These are phyloP conservation scores for Xestia c-nigrum DNA, from an alignment of 2,888 invertebrate genomes.

Conservation along the genomic window DNA sequence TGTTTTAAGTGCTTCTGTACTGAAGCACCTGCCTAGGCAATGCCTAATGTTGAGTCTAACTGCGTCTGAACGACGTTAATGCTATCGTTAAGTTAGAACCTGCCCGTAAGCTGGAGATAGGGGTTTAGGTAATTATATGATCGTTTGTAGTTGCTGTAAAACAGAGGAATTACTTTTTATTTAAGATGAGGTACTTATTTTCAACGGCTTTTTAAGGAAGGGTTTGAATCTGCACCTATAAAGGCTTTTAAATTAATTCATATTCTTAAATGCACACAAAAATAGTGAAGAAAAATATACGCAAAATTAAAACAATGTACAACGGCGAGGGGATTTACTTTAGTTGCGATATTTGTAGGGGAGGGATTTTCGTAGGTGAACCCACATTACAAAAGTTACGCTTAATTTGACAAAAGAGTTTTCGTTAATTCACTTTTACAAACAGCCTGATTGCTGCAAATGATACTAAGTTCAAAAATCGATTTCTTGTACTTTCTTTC, in stretches of 20 bases:
- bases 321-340: too few species aligned
- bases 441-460: not conserved
- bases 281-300: too few species aligned
- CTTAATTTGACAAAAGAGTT: not conserved
- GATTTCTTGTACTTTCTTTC: not conserved
- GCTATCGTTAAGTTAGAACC: conserved; percentile 41
- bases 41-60: conserved; percentile 39
- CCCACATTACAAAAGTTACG: not conserved
- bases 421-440: too few species aligned
- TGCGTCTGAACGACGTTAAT: conserved; percentile 32
- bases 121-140: conserved; percentile 20
- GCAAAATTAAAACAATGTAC: too few species aligned
- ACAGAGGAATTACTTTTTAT: not conserved
- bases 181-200: not conserved
- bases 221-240: not conserved
- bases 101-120: not conserved
- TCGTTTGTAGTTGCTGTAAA: conserved; percentile 10
- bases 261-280: too few species aligned
- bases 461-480: not conserved
- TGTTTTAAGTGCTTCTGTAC: conserved; percentile 47
- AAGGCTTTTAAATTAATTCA: too few species aligned
- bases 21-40: conserved; percentile 42
- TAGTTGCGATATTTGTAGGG: too few species aligned
- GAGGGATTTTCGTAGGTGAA: too few species aligned
- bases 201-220: not conserved